Evolutionary conservation across 2,113 vertebrate genomes (phyloP).

Genomic region (Thunnus maccoyii): DNA sequence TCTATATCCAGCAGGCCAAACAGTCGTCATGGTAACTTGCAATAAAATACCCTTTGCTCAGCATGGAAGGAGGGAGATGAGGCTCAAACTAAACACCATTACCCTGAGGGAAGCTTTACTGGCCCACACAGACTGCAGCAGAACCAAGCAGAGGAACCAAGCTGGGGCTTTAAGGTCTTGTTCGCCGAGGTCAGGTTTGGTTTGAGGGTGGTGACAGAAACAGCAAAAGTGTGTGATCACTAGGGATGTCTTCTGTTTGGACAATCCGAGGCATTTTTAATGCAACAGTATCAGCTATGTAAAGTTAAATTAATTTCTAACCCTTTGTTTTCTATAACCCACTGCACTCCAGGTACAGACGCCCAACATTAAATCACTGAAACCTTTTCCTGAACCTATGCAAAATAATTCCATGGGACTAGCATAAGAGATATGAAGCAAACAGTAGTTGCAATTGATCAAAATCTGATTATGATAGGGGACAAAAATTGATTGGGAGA

Average conservation of each 20-base stretch:
- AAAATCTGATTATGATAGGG: constrained; percentile 10
- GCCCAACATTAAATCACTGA: not conserved
- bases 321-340: constrained; percentile 1
- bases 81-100: constrained; percentile 76
- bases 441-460: not conserved
- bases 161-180: constrained; percentile 33
- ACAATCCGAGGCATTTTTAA: constrained; percentile 8
- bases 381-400: constrained; percentile 8
- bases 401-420: not conserved
- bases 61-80: constrained; percentile 73
- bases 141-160: constrained; percentile 37
- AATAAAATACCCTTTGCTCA: constrained; percentile 81
- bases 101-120: constrained; percentile 67
- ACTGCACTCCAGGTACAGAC: not conserved
- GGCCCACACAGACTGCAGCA: constrained; percentile 72
- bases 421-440: not conserved
- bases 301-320: not conserved
- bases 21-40: constrained; percentile 74
- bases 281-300: not conserved
- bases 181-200: constrained; percentile 34
- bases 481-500: not conserved
- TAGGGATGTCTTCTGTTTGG: constrained; percentile 11
- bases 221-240: constrained; percentile 22
- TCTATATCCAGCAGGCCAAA: constrained; percentile 69
- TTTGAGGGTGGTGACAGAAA: constrained; percentile 54